phyloP scores from a whole-genome alignment of 1,140 invertebrate genomes.

The Drosophila pallidifrons region DNA sequence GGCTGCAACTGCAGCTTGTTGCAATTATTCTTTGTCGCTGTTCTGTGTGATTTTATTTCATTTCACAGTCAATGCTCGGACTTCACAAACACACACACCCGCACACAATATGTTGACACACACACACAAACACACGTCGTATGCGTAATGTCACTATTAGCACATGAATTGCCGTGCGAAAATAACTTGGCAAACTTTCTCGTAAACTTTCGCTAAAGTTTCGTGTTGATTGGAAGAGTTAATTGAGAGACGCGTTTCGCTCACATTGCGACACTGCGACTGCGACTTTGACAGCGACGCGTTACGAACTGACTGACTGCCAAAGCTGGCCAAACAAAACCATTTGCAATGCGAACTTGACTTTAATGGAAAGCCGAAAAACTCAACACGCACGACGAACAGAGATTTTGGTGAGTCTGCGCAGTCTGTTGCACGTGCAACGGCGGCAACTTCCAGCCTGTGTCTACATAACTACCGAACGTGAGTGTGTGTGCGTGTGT shows the following conservation, averaged over 20 bases:
- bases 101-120: conserved; percentile 24
- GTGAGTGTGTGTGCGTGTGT: neutral
- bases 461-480: neutral
- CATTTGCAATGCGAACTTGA: conserved; percentile 50
- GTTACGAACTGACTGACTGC: conserved; percentile 70
- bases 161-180: conserved; percentile 5
- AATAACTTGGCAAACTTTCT: neutral
- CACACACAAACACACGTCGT: conserved; percentile 15
- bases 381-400: conserved; percentile 42
- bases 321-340: conserved; percentile 33
- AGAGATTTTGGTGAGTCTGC: conserved; percentile 65
- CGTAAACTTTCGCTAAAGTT: conserved; percentile 25
- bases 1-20: neutral
- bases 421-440: conserved; percentile 64
- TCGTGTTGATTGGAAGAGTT: neutral
- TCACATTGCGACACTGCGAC: conserved; percentile 27
- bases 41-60: neutral
- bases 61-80: neutral
- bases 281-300: conserved; percentile 58
- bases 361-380: conserved; percentile 48
- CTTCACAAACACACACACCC: neutral
- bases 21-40: neutral
- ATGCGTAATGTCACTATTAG: conserved; percentile 28
- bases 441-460: conserved; percentile 60
- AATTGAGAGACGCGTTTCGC: conserved; percentile 14